phyloP scores from a whole-genome alignment of 2,888 invertebrate genomes.

The Ernsta delagoae region DNA sequence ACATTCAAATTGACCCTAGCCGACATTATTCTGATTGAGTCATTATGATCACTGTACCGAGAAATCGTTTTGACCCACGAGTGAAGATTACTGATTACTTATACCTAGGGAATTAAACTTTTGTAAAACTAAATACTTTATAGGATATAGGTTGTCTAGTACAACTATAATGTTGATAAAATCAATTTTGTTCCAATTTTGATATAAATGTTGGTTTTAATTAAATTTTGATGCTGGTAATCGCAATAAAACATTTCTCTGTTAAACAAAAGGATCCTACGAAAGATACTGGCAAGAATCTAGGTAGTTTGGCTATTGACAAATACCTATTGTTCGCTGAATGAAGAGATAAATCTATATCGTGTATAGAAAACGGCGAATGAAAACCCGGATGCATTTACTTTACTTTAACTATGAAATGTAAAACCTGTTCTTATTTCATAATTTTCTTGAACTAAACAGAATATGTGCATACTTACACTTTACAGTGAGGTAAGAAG shows the following conservation, averaged over 20 bases:
- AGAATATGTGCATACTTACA: too few relatives aligned
- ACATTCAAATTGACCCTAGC: conserved; percentile 27
- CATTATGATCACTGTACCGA: conserved; percentile 25
- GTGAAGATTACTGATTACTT: conserved; percentile 4
- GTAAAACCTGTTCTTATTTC: neutral
- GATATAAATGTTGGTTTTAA: too few relatives aligned
- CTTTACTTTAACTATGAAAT: conserved; percentile 1
- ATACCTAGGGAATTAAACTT: neutral
- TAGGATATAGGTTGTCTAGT: too few relatives aligned
- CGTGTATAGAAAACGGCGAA: conserved; percentile 31
- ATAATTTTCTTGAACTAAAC: too few relatives aligned
- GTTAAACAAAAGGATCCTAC: conserved; percentile 9
- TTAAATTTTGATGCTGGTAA: too few relatives aligned
- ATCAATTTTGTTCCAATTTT: too few relatives aligned
- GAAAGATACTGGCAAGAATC: conserved; percentile 23
- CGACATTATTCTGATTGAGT: conserved; percentile 31
- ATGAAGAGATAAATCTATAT: conserved; percentile 10
- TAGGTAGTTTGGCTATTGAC: conserved; percentile 18
- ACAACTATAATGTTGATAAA: too few relatives aligned
- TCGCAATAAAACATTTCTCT: neutral
- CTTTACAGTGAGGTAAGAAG: too few relatives aligned
- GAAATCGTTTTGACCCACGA: conserved; percentile 16
- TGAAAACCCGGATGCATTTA: conserved; percentile 26
- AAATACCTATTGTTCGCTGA: conserved; percentile 15
- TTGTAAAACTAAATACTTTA: neutral